Percentiles rank a stretch among this genome's conserved stretches.
Conservation (phyloP, 2,888 invertebrate species). For the Sipha maydis region DNA sequence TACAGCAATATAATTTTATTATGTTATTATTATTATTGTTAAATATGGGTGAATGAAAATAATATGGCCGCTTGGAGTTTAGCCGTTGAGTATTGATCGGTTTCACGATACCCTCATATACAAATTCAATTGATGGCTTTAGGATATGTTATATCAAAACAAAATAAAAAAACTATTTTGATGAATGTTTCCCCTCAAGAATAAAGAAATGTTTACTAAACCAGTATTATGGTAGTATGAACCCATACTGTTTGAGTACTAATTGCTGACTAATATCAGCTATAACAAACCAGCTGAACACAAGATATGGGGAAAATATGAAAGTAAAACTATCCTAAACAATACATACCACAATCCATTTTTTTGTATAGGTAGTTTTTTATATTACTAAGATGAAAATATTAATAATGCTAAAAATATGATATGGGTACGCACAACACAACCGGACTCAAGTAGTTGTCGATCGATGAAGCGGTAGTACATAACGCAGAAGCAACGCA, state of each 20-base stretch:
- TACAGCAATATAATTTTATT: not conserved
- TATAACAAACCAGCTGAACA: slow-evolving; percentile 9
- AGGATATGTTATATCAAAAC: slow-evolving; percentile 24
- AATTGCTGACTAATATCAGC: slow-evolving; percentile 12
- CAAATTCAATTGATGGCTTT: slow-evolving; percentile 20
- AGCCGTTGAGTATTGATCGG: slow-evolving; percentile 5
- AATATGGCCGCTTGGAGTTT: slow-evolving; percentile 32
- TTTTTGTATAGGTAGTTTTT: slow-evolving; percentile 1
- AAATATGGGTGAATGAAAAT: slow-evolving; percentile 14
- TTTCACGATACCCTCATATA: not conserved
- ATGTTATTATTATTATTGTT: slow-evolving; percentile 9
- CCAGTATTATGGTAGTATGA: not conserved
- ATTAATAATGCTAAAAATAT: slow-evolving; percentile 58
- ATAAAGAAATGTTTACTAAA: not conserved
- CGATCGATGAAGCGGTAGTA: slow-evolving; percentile 60
- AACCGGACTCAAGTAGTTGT: slow-evolving; percentile 54
- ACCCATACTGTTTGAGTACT: slow-evolving; percentile 15
- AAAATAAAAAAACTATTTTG: slow-evolving; percentile 11
- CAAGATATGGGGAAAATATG: slow-evolving; percentile 24
- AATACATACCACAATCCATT: slow-evolving; percentile 59
- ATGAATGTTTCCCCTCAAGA: not conserved
- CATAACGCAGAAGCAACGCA: slow-evolving; percentile 54
- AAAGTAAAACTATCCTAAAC: slow-evolving; percentile 28
- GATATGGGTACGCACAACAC: slow-evolving; percentile 46
- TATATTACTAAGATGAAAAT: slow-evolving; percentile 35